phyloP scores from a whole-genome alignment of 1,140 invertebrate genomes.

The Watersipora subatra region DNA sequence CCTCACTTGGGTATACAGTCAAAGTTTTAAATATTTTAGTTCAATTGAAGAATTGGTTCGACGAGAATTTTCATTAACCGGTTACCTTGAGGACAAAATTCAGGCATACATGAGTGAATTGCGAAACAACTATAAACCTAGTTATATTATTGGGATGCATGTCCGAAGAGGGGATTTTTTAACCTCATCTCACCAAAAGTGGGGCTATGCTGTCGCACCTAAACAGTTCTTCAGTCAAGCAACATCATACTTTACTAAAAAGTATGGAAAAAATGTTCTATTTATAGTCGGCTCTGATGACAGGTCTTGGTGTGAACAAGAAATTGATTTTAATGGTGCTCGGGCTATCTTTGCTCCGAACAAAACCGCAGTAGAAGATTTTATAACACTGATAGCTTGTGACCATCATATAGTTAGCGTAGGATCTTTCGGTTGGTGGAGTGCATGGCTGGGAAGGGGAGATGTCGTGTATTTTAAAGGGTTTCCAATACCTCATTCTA shows the following conservation, averaged over 20 bases:
- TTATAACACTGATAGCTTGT: background rate
- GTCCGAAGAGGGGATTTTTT: constrained; percentile 15
- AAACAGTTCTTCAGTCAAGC: constrained; percentile 15
- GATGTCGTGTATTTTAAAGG: constrained; percentile 10
- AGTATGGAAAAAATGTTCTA: constrained; percentile 7
- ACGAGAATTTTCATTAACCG: constrained; percentile 4
- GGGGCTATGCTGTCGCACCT: constrained; percentile 12
- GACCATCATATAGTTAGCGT: background rate
- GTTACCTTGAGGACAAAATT: background rate
- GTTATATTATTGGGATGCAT: constrained; percentile 14
- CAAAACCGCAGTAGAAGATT: constrained; percentile 7
- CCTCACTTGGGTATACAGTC: background rate
- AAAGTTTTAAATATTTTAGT: constrained; percentile 8
- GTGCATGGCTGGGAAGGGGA: constrained; percentile 7
- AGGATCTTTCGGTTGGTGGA: constrained; percentile 3
- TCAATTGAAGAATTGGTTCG: constrained; percentile 1
- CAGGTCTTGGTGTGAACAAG: background rate
- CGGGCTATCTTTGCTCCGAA: background rate
- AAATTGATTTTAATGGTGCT: background rate
- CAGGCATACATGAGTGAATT: background rate
- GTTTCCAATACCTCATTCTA: constrained; percentile 11
- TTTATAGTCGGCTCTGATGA: constrained; percentile 15
- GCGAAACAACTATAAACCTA: constrained; percentile 5
- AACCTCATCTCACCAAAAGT: background rate
- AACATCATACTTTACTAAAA: constrained; percentile 12